These are phyloP conservation scores for Tricholauxania praeusta DNA, from an alignment of 2,888 invertebrate species.

Conservation along the genomic window DNA sequence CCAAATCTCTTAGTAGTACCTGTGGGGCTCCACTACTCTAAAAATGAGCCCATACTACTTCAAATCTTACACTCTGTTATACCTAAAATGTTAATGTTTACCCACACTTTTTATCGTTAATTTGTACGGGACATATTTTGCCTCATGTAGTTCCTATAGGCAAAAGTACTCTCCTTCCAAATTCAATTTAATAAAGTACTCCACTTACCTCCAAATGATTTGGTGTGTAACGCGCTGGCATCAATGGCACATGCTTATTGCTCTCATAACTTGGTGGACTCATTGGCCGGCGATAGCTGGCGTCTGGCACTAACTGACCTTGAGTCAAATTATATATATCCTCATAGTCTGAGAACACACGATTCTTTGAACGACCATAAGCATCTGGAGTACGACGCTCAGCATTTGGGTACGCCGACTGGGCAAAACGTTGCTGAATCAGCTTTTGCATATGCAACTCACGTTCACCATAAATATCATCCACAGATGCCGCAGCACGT, in stretches of 20 bases:
- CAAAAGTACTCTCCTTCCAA: too few relatives aligned
- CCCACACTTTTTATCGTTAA: too few relatives aligned
- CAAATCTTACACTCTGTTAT: too few relatives aligned
- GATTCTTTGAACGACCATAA: slow-evolving; percentile 77
- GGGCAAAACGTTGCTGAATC: slow-evolving; percentile 61
- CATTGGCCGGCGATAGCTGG: slow-evolving; percentile 74
- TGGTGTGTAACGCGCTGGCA: slow-evolving; percentile 62
- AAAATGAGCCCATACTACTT: too few relatives aligned
- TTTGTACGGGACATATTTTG: too few relatives aligned
- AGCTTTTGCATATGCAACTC: slow-evolving; percentile 67
- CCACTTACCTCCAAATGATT: slow-evolving; percentile 66
- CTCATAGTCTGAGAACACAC: slow-evolving; percentile 77
- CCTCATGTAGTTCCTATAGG: too few relatives aligned
- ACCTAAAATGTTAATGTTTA: too few relatives aligned
- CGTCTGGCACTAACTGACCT: slow-evolving; percentile 43
- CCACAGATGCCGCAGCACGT: slow-evolving; percentile 52
- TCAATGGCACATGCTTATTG: slow-evolving; percentile 63
- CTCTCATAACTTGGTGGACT: slow-evolving; percentile 71
- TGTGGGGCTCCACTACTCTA: too few relatives aligned
- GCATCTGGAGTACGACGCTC: slow-evolving; percentile 87
- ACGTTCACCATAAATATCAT: slow-evolving; percentile 65
- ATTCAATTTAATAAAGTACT: too few relatives aligned
- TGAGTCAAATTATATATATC: slow-evolving; percentile 76
- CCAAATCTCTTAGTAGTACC: too few relatives aligned
- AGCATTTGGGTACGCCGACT: slow-evolving; percentile 59